These are phyloP conservation scores for Trypoxylon attenuatum DNA, from an alignment of 2,888 invertebrate genomes.

Conservation along the genomic window DNA sequence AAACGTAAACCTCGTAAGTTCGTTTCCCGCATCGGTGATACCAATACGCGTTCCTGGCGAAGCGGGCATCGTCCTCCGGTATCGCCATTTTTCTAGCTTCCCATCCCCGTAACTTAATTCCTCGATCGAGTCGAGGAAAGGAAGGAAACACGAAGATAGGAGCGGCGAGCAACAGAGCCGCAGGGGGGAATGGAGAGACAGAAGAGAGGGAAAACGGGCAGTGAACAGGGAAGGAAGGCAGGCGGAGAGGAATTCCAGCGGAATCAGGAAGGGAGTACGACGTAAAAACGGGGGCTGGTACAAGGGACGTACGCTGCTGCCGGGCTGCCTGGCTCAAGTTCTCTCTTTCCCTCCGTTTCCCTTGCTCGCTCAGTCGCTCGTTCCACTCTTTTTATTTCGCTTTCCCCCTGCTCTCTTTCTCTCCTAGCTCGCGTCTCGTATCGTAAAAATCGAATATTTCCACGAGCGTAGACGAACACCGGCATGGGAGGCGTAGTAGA, in stretches of 20 bases:
- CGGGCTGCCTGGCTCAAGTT: slow-evolving; percentile 4
- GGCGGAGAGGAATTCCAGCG: slow-evolving; percentile 16
- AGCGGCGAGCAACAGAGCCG: background rate
- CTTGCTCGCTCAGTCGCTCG: slow-evolving; percentile 1
- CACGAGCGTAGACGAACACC: slow-evolving; percentile 60
- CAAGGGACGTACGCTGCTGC: slow-evolving; percentile 32
- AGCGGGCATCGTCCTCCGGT: slow-evolving; percentile 15
- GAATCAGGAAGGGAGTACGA: slow-evolving; percentile 39
- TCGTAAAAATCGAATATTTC: slow-evolving; percentile 72
- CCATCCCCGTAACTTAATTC: slow-evolving; percentile 42
- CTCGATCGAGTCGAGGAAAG: slow-evolving; percentile 32
- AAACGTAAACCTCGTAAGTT: slow-evolving; percentile 4
- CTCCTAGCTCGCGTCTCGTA: slow-evolving; percentile 50
- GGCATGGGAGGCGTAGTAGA: slow-evolving; percentile 50
- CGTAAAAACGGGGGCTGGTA: slow-evolving; percentile 50
- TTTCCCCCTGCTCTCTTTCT: slow-evolving; percentile 2
- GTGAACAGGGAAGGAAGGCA: background rate
- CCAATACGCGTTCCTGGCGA: background rate
- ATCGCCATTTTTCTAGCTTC: slow-evolving; percentile 38
- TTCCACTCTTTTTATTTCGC: background rate
- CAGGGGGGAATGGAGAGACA: background rate
- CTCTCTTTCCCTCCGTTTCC: slow-evolving; percentile 9
- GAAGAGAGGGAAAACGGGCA: background rate
- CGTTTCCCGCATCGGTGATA: slow-evolving; percentile 4
- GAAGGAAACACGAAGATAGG: background rate